phyloP scores from a whole-genome alignment of 1,140 invertebrate genomes.

The Geopemphigus sp. region DNA sequence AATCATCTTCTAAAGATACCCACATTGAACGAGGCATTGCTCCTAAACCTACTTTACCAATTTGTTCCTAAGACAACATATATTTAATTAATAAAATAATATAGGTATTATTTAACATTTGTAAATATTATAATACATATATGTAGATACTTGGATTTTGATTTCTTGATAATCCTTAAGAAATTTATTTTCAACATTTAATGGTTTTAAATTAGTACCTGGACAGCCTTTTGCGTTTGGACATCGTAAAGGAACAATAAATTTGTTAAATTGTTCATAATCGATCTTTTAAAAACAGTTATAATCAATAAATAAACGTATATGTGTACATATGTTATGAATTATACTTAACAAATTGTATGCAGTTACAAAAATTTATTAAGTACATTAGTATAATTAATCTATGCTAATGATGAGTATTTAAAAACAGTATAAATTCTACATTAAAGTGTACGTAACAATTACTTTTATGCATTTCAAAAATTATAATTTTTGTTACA shows the following conservation, averaged over 20 bases:
- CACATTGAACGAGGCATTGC: slow-evolving; percentile 74
- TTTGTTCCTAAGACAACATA: slow-evolving; percentile 65
- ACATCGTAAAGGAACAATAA: slow-evolving; percentile 64
- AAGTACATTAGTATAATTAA: not conserved
- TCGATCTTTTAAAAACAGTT: slow-evolving; percentile 57
- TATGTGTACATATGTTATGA: too few relatives aligned
- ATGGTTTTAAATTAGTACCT: slow-evolving; percentile 59
- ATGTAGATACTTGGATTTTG: slow-evolving; percentile 68
- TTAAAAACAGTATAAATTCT: not conserved
- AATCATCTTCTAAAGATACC: slow-evolving; percentile 80
- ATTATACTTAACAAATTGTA: not conserved
- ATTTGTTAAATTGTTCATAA: slow-evolving; percentile 66
- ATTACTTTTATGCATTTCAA: too few relatives aligned
- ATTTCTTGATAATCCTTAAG: slow-evolving; percentile 85
- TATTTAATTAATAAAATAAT: slow-evolving; percentile 23
- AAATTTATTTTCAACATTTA: slow-evolving; percentile 65
- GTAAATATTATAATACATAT: slow-evolving; percentile 29
- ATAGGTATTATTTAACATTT: slow-evolving; percentile 42
- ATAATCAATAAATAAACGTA: not conserved
- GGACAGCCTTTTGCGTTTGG: slow-evolving; percentile 63
- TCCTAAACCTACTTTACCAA: slow-evolving; percentile 68
- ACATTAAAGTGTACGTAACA: not conserved
- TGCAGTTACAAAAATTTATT: not conserved
- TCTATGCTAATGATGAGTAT: not conserved
- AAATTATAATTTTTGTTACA: too few relatives aligned